Evolutionary conservation across 2,113 vertebrate genomes (phyloP).

Genomic region (Steatornis caripensis): DNA sequence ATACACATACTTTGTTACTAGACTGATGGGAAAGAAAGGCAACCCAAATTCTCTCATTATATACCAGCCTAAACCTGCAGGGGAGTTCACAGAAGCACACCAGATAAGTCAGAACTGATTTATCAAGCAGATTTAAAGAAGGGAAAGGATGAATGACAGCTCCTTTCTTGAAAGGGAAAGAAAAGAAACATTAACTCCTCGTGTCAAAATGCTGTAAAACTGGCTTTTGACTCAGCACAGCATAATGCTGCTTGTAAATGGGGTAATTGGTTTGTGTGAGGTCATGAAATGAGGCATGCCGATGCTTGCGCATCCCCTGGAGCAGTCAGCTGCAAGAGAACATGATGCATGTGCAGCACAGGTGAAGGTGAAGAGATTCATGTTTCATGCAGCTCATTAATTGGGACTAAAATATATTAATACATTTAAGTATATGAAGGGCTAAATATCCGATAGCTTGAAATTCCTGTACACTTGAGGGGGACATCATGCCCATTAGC

Average conservation of each 20-base stretch:
- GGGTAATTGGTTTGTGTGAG: conserved; percentile 49
- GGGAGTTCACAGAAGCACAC: background rate
- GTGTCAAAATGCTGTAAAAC: conserved; percentile 64
- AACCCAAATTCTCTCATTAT: background rate
- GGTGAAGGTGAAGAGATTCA: background rate
- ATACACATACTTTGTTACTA: background rate
- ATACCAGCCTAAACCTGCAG: conserved; percentile 47
- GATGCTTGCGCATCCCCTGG: background rate
- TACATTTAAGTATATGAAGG: background rate
- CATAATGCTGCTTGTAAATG: conserved; percentile 45
- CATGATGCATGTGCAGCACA: background rate
- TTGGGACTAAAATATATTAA: background rate
- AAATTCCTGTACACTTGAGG: background rate
- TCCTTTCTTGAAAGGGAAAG: conserved; percentile 11
- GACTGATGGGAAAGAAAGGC: conserved; percentile 1
- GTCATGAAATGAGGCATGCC: conserved; percentile 38
- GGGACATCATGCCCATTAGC: background rate
- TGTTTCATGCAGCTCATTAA: background rate
- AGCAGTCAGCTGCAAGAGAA: conserved; percentile 34
- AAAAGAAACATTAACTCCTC: conserved; percentile 54
- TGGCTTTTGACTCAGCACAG: conserved; percentile 52
- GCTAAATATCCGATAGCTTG: background rate
- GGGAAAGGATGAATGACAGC: conserved; percentile 25
- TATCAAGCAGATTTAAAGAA: conserved; percentile 5
- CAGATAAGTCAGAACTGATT: background rate